Conservation (phyloP, 2,797 vertebrate genomes). For the Antrozous pallidus region DNA sequence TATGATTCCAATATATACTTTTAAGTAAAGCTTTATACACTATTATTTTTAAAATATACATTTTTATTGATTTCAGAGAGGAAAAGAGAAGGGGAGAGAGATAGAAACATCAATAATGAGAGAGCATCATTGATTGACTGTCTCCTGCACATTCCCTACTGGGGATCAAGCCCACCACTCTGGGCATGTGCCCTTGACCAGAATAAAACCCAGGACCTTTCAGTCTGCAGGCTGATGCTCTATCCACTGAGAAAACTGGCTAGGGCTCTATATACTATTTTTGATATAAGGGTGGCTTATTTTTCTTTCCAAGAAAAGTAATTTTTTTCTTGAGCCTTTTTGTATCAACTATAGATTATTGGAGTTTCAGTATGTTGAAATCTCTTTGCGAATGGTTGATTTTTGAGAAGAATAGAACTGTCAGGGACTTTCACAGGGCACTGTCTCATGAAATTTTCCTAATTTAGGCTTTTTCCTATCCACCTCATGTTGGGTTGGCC, state of each 20-base stretch:
- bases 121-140: no score
- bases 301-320: neutral
- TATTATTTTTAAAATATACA: no score
- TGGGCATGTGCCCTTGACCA: no score
- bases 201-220: no score
- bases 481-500: constrained; percentile 88
- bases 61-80: no score
- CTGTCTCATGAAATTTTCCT: neutral
- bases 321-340: neutral
- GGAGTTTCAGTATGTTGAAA: neutral
- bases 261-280: neutral
- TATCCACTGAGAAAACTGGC: no score
- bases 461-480: constrained; percentile 88
- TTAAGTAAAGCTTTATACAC: neutral
- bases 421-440: neutral
- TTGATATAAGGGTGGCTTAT: neutral
- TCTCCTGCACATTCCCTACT: no score
- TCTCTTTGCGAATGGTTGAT: neutral
- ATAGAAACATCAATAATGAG: no score
- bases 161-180: no score
- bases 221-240: no score
- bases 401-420: neutral
- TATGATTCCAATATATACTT: neutral
- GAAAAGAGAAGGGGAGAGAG: no score
- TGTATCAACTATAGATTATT: neutral